Evolutionary conservation across 2,113 vertebrate species (phyloP).

Genomic region (Cheilinus undulatus): DNA sequence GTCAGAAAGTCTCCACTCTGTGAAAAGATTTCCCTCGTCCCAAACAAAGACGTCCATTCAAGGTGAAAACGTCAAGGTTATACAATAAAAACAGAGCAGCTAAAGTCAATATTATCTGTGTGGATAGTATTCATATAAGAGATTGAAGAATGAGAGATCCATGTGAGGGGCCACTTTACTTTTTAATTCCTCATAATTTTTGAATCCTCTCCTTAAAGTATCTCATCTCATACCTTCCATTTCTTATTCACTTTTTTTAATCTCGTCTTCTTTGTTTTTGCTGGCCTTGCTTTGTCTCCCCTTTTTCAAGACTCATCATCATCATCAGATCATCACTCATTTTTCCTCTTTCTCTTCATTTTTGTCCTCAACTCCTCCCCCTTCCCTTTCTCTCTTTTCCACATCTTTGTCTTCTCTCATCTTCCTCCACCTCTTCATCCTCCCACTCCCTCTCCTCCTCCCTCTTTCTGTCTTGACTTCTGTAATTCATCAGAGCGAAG

Average conservation of each 20-base stretch:
- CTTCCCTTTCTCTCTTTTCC: not conserved
- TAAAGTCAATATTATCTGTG: slow-evolving; percentile 57
- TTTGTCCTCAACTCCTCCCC: slow-evolving; percentile 4
- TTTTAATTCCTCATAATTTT: not conserved
- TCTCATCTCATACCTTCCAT: not conserved
- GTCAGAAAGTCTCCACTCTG: slow-evolving; percentile 37
- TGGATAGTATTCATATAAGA: too few species aligned
- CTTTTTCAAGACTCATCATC: slow-evolving; percentile 7
- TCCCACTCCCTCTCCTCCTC: slow-evolving; percentile 9
- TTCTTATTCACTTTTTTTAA: not conserved
- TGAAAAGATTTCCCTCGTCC: slow-evolving; percentile 4
- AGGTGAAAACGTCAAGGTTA: slow-evolving; percentile 20
- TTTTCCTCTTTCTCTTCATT: not conserved
- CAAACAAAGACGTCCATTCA: slow-evolving; percentile 71
- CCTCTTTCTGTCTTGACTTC: slow-evolving; percentile 70
- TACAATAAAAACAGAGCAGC: slow-evolving; percentile 43
- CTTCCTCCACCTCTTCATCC: slow-evolving; percentile 10
- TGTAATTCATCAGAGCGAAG: slow-evolving; percentile 90
- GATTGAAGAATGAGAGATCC: slow-evolving; percentile 66
- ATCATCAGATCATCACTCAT: not conserved
- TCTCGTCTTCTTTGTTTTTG: not conserved
- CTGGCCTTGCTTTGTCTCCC: not conserved
- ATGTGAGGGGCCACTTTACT: slow-evolving; percentile 18
- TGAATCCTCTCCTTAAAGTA: not conserved
- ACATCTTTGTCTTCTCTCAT: slow-evolving; percentile 34